Percentiles rank a stretch among this genome's conserved stretches.
Conservation (phyloP, 2,888 invertebrate species). For the Drosophila infuscata region DNA sequence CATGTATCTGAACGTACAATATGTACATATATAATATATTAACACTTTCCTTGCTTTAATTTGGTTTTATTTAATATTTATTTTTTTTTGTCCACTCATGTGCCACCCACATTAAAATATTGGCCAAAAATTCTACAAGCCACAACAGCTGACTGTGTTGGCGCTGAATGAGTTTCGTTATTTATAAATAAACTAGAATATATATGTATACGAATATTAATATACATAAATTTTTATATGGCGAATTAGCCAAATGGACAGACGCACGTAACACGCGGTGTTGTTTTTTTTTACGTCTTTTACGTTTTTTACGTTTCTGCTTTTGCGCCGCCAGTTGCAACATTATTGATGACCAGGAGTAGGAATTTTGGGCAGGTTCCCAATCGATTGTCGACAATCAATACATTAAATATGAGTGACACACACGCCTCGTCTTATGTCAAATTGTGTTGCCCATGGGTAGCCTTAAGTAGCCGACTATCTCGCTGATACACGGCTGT, state of each 20-base stretch:
- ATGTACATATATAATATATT: conserved; percentile 7
- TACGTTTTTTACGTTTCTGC: neutral
- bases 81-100: conserved; percentile 20
- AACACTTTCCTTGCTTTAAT: conserved; percentile 20
- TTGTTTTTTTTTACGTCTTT: conserved; percentile 4
- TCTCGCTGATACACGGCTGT: conserved; percentile 35
- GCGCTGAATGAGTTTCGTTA: conserved; percentile 45
- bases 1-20: neutral
- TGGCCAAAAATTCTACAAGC: conserved; percentile 42
- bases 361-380: neutral
- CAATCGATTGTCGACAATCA: conserved; percentile 52
- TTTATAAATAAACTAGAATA: conserved; percentile 61
- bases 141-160: conserved; percentile 68
- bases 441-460: conserved; percentile 24
- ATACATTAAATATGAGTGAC: conserved; percentile 29
- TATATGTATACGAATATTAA: conserved; percentile 25
- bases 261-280: conserved; percentile 33
- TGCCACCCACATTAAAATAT: conserved; percentile 45
- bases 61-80: conserved; percentile 1
- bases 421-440: conserved; percentile 27
- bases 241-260: conserved; percentile 58
- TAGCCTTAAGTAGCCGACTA: conserved; percentile 37
- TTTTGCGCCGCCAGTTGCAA: conserved; percentile 9
- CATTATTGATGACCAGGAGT: conserved; percentile 3
- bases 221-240: conserved; percentile 56